These are phyloP conservation scores for Corvus moneduloides DNA, from an alignment of 2,113 vertebrate species.

Conservation along the genomic window DNA sequence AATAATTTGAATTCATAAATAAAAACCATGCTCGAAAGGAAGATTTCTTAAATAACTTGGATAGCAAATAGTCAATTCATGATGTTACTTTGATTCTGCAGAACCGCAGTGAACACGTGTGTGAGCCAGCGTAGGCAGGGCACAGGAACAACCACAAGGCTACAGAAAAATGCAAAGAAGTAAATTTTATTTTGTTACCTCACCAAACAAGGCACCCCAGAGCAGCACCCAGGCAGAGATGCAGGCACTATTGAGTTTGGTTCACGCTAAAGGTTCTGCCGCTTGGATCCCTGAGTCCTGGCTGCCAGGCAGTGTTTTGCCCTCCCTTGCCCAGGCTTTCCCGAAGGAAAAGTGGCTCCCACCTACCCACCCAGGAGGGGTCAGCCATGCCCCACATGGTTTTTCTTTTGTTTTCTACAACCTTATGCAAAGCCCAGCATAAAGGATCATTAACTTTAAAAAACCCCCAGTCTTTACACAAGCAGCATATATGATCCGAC, in stretches of 20 bases:
- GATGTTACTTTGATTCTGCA: neutral
- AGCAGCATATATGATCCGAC: neutral
- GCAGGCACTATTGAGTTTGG: neutral
- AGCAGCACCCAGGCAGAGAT: too few species aligned
- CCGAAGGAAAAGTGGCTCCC: rapidly evolving
- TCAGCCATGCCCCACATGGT: too few species aligned
- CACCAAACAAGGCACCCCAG: neutral
- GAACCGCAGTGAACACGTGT: rapidly evolving
- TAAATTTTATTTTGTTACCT: neutral
- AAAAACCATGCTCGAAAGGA: neutral
- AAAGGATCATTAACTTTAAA: neutral
- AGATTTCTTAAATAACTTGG: neutral
- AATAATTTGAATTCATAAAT: neutral
- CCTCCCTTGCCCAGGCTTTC: neutral
- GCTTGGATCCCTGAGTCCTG: neutral
- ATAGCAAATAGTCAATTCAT: neutral
- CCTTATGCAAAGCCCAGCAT: neutral
- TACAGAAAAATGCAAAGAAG: neutral
- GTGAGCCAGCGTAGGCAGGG: neutral
- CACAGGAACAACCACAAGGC: neutral
- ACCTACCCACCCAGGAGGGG: rapidly evolving
- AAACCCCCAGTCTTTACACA: neutral
- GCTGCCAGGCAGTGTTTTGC: neutral
- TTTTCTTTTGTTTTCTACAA: neutral
- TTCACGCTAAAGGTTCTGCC: neutral